These are phyloP conservation scores for Portevinia maculata DNA, from an alignment of 2,888 invertebrate genomes.

Conservation along the genomic window DNA sequence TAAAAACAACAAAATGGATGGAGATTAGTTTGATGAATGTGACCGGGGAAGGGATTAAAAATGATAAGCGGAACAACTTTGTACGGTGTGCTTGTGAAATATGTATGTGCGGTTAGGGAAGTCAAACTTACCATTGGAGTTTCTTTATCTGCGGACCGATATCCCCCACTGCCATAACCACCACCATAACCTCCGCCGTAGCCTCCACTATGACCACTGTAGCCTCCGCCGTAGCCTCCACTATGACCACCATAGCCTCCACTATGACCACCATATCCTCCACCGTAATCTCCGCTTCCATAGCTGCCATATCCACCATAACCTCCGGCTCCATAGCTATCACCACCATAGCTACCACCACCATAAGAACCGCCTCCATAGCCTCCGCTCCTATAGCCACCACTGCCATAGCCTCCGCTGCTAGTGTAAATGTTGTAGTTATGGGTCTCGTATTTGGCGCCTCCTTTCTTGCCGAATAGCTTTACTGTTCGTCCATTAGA, in stretches of 20 bases:
- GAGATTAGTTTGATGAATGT: slow-evolving; percentile 68
- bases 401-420: slow-evolving; percentile 51
- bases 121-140: slow-evolving; percentile 77
- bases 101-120: background rate
- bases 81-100: slow-evolving; percentile 77
- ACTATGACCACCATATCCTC: slow-evolving; percentile 38
- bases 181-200: slow-evolving; percentile 42
- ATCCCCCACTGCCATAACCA: slow-evolving; percentile 69
- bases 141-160: slow-evolving; percentile 77
- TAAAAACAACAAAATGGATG: slow-evolving; percentile 69
- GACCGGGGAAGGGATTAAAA: slow-evolving; percentile 61
- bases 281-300: slow-evolving; percentile 49
- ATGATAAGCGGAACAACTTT: slow-evolving; percentile 74
- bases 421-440: slow-evolving; percentile 74
- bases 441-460: slow-evolving; percentile 67
- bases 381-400: slow-evolving; percentile 12
- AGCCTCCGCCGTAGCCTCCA: slow-evolving; percentile 43
- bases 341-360: slow-evolving; percentile 37
- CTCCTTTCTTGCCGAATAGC: slow-evolving; percentile 2
- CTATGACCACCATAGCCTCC: slow-evolving; percentile 35
- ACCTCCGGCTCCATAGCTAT: slow-evolving; percentile 27
- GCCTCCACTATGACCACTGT: slow-evolving; percentile 33
- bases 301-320: slow-evolving; percentile 40
- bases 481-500: slow-evolving; percentile 62
- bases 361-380: slow-evolving; percentile 40